These are phyloP conservation scores for Antechinus flavipes DNA, from an alignment of 2,113 vertebrate genomes.

Conservation along the genomic window DNA sequence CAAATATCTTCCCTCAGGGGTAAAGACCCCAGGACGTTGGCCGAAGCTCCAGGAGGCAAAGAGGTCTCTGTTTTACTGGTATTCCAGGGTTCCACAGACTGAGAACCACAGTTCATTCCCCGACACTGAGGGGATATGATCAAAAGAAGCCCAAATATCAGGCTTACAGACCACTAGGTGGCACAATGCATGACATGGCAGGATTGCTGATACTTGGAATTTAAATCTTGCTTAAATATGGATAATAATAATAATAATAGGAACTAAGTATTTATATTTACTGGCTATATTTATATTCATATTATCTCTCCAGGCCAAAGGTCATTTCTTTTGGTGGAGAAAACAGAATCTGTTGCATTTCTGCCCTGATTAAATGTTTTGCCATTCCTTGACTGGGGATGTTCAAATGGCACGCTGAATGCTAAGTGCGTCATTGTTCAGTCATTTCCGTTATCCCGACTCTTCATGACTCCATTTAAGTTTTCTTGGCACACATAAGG, in stretches of 20 bases:
- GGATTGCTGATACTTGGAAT: neutral
- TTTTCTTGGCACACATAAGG: neutral
- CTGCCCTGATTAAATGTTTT: neutral
- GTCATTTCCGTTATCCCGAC: no score
- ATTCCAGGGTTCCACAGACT: neutral
- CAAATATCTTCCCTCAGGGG: neutral
- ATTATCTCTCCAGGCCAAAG: neutral
- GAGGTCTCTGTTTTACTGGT: neutral
- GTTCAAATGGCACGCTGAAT: neutral
- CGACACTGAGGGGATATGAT: neutral
- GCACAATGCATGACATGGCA: neutral
- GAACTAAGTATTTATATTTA: neutral
- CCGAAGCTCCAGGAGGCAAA: neutral
- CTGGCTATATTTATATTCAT: neutral
- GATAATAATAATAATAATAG: neutral
- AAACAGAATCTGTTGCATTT: neutral
- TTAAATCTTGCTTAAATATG: neutral
- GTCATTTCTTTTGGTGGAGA: neutral
- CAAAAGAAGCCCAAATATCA: neutral
- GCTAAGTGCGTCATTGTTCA: no score
- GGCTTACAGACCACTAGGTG: neutral
- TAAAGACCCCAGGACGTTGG: neutral
- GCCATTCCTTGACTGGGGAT: neutral
- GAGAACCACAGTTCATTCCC: neutral
- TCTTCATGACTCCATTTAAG: neutral